phyloP scores from a whole-genome alignment of 2,113 vertebrate species.

The Actinemys pallida region DNA sequence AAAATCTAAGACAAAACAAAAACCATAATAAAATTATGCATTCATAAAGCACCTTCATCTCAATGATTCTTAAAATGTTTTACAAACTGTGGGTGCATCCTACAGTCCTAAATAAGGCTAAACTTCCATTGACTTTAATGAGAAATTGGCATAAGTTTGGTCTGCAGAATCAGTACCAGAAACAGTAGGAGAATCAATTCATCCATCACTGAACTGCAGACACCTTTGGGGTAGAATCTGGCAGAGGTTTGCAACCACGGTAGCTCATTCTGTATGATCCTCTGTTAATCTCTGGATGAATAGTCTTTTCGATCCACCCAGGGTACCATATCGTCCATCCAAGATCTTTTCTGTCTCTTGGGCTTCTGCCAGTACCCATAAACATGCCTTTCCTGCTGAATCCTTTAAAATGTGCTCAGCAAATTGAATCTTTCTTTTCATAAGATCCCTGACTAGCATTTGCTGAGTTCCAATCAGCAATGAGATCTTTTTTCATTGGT shows the following conservation, averaged over 20 bases:
- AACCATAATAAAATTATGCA: background rate
- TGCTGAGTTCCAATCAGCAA: background rate
- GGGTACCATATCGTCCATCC: background rate
- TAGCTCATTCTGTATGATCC: background rate
- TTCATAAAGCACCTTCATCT: background rate
- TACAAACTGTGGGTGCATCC: conserved; percentile 8
- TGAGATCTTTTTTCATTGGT: background rate
- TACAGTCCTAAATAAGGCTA: background rate
- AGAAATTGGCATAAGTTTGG: conserved; percentile 20
- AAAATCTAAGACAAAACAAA: conserved; percentile 17
- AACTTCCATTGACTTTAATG: conserved; percentile 36
- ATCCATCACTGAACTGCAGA: conserved; percentile 51
- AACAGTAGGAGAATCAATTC: conserved; percentile 43
- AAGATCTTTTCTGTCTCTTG: background rate
- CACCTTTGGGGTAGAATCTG: conserved; percentile 35
- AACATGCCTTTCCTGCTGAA: background rate
- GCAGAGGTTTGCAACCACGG: conserved; percentile 1
- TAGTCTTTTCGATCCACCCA: background rate
- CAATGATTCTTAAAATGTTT: conserved; percentile 15
- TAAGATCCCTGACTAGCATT: background rate
- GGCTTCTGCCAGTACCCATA: background rate
- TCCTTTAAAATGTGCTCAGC: background rate
- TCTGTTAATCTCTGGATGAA: background rate
- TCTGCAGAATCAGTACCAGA: conserved; percentile 48
- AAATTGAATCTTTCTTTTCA: background rate